Evolutionary conservation across 2,888 invertebrate genomes (phyloP), one percentile per base, ranked within the genome.

Genomic region (Odontomyia ornata): DNA sequence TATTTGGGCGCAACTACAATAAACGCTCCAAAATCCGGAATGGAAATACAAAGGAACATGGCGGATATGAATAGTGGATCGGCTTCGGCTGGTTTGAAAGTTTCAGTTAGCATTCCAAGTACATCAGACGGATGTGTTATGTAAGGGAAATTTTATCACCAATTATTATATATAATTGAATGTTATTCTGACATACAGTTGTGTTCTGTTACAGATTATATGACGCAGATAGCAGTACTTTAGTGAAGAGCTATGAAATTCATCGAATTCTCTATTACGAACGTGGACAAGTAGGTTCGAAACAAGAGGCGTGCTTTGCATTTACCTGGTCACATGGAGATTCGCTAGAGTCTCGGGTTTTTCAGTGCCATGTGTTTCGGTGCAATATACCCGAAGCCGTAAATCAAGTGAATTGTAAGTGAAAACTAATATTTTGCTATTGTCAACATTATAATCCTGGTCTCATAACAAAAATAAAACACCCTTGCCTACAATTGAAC

Each of bases 291-390:
- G 90, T 91, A 13, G 93, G 93, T 65, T 93, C 94, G 23, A 89
- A 91, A 0, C 97, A 98, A 82, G 92, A 93, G 0, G 92, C 95
- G n/a, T 99, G 99, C 87, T 99, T 99, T 88, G 98, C 98, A 9
- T 98, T 99, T 88, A 98, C 98, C 0, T 98, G 97, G 92, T 94
- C 97, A 67, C 96, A 97, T 84, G 97, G 97, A 0, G 95, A 96
- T 82, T 93, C 93, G 43, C 91, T 92, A 81, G 95, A 95, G 87
- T 92, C 93, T 0, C 93, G 95, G 65, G 93, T 98, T 79, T 98
- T 97, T 86, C 95, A 98, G 87, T 99, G 99, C 88, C 98, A 99
- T 88, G 96, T 97, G 67, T 99, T 99, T 88, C 91, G 97, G 77
- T 98, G 98, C 87, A 95, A 96, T 85, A 94, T 96, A 84, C 93